Conservation (phyloP, 2,113 vertebrate species). For the Dipodomys merriami region DNA sequence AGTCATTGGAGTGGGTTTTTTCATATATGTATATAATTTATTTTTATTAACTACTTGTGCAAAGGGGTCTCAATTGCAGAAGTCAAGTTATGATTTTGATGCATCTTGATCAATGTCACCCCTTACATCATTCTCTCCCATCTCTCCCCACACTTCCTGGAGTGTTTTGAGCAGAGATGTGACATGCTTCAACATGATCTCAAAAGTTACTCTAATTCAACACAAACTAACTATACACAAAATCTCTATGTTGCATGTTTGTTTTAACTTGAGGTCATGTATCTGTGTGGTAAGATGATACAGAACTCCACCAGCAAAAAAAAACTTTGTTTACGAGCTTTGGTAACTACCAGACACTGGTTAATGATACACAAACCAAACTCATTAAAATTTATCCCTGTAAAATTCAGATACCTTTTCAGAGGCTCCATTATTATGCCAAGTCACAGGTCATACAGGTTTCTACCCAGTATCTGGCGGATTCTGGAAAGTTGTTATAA, state of each 20-base stretch:
- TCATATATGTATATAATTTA: too few species aligned
- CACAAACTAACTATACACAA: slow-evolving; percentile 32
- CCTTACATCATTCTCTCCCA: too few species aligned
- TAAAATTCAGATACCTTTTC: slow-evolving; percentile 77
- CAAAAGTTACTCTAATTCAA: not conserved
- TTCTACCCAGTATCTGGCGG: slow-evolving; percentile 71
- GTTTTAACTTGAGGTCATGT: slow-evolving; percentile 63
- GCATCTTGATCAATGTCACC: too few species aligned
- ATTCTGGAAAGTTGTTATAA: slow-evolving; percentile 40
- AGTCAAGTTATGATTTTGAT: too few species aligned
- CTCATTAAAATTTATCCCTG: slow-evolving; percentile 78
- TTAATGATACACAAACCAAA: slow-evolving; percentile 77
- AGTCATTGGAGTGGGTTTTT: not conserved
- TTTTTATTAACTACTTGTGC: too few species aligned
- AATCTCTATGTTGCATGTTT: not conserved
- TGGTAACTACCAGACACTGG: slow-evolving; percentile 77
- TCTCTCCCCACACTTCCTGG: too few species aligned
- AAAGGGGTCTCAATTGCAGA: too few species aligned
- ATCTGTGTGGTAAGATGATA: slow-evolving; percentile 45
- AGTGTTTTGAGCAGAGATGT: not conserved
- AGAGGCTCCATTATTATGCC: slow-evolving; percentile 75
- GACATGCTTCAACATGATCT: not conserved
- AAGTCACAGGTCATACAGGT: slow-evolving; percentile 66
- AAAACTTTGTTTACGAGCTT: slow-evolving; percentile 68
- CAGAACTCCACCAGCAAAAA: slow-evolving; percentile 39